Conservation (phyloP, 2,797 vertebrate species). For the Siniperca scherzeri region DNA sequence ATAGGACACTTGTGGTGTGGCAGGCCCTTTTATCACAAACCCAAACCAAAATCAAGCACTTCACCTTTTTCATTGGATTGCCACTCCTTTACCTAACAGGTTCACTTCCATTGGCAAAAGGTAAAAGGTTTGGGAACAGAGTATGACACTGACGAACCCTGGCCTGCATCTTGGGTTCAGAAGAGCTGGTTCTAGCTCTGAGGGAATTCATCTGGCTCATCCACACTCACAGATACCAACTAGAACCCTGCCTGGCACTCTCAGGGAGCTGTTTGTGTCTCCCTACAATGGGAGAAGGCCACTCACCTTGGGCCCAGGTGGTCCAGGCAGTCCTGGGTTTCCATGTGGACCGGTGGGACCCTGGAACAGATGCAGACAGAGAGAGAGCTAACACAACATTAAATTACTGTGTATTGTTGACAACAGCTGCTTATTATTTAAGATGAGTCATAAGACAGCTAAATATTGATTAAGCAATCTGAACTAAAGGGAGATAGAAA, state of each 20-base stretch:
- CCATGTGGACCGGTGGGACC: slow-evolving; percentile 93
- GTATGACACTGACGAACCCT: slow-evolving; percentile 10
- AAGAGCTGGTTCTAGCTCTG: background rate
- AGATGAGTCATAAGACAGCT: background rate
- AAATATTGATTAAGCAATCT: background rate
- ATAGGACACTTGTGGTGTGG: background rate
- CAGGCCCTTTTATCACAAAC: background rate
- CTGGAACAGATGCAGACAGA: slow-evolving; percentile 78
- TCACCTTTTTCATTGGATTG: background rate
- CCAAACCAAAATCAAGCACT: background rate
- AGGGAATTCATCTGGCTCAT: background rate
- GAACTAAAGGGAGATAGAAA: background rate
- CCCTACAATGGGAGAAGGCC: background rate
- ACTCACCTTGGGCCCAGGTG: slow-evolving; percentile 94
- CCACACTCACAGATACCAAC: background rate
- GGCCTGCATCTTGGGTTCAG: background rate
- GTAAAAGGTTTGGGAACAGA: background rate
- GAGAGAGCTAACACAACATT: slow-evolving; percentile 2
- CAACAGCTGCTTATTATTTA: slow-evolving; percentile 11
- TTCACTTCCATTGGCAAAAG: background rate
- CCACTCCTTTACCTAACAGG: background rate
- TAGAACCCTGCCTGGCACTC: slow-evolving; percentile 1
- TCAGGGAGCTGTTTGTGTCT: slow-evolving; percentile 4
- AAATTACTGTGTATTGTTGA: slow-evolving; percentile 11
- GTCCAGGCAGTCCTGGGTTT: slow-evolving; percentile 92